Conservation (phyloP, 2,113 vertebrate species). For the Micronycteris hirsuta region DNA sequence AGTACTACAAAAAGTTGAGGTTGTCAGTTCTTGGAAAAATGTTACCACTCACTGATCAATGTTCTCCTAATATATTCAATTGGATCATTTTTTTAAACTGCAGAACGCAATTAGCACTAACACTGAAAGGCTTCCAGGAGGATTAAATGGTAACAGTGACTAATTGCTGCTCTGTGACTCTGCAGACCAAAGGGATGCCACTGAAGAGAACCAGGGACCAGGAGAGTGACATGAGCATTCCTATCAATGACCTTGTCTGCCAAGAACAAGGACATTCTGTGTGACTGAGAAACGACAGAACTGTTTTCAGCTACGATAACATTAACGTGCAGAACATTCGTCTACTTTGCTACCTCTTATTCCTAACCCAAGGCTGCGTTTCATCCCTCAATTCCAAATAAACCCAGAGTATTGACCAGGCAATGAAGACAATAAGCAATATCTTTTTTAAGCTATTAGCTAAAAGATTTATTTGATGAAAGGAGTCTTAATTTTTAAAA, state of each 20-base stretch:
- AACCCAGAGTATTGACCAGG: not conserved
- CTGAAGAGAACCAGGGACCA: not conserved
- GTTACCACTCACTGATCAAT: not conserved
- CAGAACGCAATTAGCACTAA: not conserved
- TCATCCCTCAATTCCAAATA: not conserved
- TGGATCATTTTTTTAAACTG: not conserved
- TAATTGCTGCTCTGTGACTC: not conserved
- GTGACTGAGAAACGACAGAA: not conserved
- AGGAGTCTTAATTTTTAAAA: constrained; percentile 24
- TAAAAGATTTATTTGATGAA: not conserved
- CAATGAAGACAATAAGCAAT: not conserved
- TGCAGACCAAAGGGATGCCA: not conserved
- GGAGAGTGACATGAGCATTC: not conserved
- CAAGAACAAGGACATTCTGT: not conserved
- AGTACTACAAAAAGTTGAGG: not conserved
- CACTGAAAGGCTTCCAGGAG: not conserved
- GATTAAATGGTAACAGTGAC: not conserved
- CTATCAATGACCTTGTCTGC: not conserved
- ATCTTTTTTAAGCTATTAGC: not conserved
- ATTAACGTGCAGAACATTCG: not conserved
- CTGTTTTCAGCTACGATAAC: not conserved
- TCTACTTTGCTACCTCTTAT: not conserved
- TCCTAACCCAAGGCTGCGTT: not conserved
- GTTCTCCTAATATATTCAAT: not conserved
- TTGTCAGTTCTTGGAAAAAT: not conserved